Evolutionary conservation across 2,113 vertebrate species (phyloP).

Genomic region (Athene cunicularia): DNA sequence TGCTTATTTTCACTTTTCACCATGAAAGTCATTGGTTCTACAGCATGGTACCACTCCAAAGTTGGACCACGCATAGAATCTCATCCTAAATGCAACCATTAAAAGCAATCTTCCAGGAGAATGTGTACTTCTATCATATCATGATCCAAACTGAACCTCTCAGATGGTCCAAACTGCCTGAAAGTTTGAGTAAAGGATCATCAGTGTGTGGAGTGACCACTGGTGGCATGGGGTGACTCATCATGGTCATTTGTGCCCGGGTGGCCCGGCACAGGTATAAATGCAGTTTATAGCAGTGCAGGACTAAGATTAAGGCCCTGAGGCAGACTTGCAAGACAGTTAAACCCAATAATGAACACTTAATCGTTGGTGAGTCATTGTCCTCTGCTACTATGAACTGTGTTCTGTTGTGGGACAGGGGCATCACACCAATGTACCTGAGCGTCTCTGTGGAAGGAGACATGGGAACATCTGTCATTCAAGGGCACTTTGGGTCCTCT

Average conservation of each 20-base stretch:
- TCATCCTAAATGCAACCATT: neutral
- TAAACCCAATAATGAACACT: neutral
- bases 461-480: neutral
- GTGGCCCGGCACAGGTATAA: neutral
- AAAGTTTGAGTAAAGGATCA: neutral
- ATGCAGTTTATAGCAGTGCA: neutral
- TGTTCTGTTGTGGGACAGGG: neutral
- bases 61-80: neutral
- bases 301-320: neutral
- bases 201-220: neutral
- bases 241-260: neutral
- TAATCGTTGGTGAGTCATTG: neutral
- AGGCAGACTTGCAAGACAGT: neutral
- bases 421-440: neutral
- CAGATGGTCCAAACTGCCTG: neutral
- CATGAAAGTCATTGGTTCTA: neutral
- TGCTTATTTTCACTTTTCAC: neutral
- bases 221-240: neutral
- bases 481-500: neutral
- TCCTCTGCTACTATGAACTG: neutral
- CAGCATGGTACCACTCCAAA: neutral
- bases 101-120: neutral
- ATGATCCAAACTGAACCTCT: neutral
- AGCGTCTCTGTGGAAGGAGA: neutral
- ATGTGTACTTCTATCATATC: neutral